Evolutionary conservation across 1,140 invertebrate genomes (phyloP).

Genomic region (Phymorhynchus buccinoides): DNA sequence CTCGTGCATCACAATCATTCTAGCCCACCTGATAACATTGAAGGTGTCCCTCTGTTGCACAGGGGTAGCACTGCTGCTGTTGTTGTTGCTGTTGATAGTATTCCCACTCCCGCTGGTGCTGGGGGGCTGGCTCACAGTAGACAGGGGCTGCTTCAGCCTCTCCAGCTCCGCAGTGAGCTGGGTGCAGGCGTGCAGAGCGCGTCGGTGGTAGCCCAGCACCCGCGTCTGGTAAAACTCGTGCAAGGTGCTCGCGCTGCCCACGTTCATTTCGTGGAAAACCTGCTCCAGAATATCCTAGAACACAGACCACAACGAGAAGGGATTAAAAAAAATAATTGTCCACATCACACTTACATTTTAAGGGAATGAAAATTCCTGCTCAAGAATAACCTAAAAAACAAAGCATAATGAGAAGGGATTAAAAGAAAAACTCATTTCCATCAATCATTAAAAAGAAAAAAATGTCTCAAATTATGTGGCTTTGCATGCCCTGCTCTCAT

Average conservation of each 20-base stretch:
- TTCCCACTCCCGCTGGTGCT: too few species aligned
- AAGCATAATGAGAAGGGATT: too few species aligned
- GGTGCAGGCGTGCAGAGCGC: conserved; percentile 74
- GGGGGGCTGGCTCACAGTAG: neutral
- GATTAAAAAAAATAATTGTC: too few species aligned
- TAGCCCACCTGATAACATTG: conserved; percentile 50
- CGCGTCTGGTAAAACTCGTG: conserved; percentile 77
- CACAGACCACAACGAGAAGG: neutral
- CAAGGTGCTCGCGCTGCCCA: conserved; percentile 75
- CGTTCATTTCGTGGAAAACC: conserved; percentile 76
- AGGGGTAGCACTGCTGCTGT: conserved; percentile 44
- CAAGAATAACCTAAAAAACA: too few species aligned
- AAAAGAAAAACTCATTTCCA: too few species aligned
- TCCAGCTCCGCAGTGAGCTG: conserved; percentile 74
- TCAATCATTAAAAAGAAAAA: too few species aligned
- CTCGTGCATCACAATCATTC: too few species aligned
- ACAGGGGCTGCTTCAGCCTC: conserved; percentile 65
- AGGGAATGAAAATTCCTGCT: too few species aligned
- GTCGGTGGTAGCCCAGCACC: conserved; percentile 75
- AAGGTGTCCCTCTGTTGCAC: conserved; percentile 37
- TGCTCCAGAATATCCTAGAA: conserved; percentile 77
- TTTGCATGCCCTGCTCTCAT: too few species aligned
- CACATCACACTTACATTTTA: too few species aligned
- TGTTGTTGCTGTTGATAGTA: too few species aligned
- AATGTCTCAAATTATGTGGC: too few species aligned